Base-by-base conservation (phyloP, 2,888 invertebrate genomes). In the Drosophila infuscata region DNA sequence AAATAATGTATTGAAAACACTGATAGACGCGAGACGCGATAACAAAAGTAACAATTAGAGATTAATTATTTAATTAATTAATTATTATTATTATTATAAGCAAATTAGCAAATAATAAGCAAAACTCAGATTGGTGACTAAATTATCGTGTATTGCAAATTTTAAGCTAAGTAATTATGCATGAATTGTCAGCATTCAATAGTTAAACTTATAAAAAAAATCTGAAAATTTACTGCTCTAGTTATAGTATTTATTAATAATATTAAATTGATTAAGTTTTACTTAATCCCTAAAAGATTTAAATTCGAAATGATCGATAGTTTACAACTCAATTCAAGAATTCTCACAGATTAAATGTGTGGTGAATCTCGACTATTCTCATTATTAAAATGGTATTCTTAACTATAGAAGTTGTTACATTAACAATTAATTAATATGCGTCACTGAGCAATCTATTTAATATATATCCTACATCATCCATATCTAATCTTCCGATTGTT, bases 401-500 rank as follows among this genome's bases (percentile, higher is more conserved):
- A 41, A 5, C 9, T 41, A 25, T 52, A 15, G 20, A 15, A 35
- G 12, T 2, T 51, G 17, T 25, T 17, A 17, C 2, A 1, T n/a
- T 29, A 7, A 17, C 12, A 12, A 12, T n/a, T 29, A 29, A 54
- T 12, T 30, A 29, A 7, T n/a, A 9, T n/a, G 7, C 12, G 29
- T 29, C 29, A 56, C 38, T 30, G 7, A 29, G 12, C 38, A 38
- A 57, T 57, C 20, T 30, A 43, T 32, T 32, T 15, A 43, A 20
- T 11, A 25, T 48, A n/a, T 48, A n/a, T 25, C 25, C 25, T 25
- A 29, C 12, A 46, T 11, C 12, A 7, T 33, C 25, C 6, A 46
- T n/a, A 29, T 5, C 29, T 38, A 32, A 20, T 5, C 12, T 33
- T 61, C 12, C 32, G 1, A 5, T 17, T 53, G 70, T 43, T 73